Percentiles rank a stretch among this genome's conserved stretches.
These are phyloP conservation scores for Acanthosepion lycidas DNA, from an alignment of 2,888 invertebrate species.

Conservation along the genomic window DNA sequence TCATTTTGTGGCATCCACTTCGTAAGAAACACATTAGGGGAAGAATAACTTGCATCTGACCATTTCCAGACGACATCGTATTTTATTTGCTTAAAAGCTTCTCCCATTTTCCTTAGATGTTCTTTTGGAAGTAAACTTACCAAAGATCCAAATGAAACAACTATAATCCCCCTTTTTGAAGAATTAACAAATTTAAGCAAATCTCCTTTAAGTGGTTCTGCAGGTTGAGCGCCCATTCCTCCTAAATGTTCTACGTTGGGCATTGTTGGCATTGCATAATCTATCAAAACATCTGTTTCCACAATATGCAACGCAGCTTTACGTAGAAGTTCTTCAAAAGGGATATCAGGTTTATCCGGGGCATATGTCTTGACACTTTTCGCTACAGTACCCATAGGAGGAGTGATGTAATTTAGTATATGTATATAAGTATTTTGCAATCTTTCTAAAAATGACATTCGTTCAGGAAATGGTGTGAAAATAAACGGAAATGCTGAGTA, in stretches of 20 bases:
- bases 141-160: slow-evolving; percentile 54
- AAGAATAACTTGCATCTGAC: neutral
- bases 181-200: slow-evolving; percentile 51
- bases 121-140: slow-evolving; percentile 50
- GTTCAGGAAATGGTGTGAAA: neutral
- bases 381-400: neutral
- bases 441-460: neutral
- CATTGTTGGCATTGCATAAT: slow-evolving; percentile 50
- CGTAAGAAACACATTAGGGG: slow-evolving; percentile 43
- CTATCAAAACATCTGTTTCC: slow-evolving; percentile 51
- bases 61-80: slow-evolving; percentile 37
- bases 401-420: neutral
- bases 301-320: slow-evolving; percentile 52
- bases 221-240: slow-evolving; percentile 51
- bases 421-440: neutral
- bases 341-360: slow-evolving; percentile 47
- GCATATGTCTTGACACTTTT: slow-evolving; percentile 49
- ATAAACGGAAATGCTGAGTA: neutral
- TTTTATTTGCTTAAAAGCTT: slow-evolving; percentile 50
- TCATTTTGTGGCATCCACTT: slow-evolving; percentile 57
- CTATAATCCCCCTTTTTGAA: slow-evolving; percentile 51
- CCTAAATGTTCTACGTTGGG: slow-evolving; percentile 52
- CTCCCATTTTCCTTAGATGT: slow-evolving; percentile 49
- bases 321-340: slow-evolving; percentile 46
- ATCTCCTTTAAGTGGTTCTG: slow-evolving; percentile 49